Percentiles rank a stretch among this genome's conserved stretches.
phyloP scores from a whole-genome alignment of 2,888 invertebrate species.

The Oligia fasciuncula region DNA sequence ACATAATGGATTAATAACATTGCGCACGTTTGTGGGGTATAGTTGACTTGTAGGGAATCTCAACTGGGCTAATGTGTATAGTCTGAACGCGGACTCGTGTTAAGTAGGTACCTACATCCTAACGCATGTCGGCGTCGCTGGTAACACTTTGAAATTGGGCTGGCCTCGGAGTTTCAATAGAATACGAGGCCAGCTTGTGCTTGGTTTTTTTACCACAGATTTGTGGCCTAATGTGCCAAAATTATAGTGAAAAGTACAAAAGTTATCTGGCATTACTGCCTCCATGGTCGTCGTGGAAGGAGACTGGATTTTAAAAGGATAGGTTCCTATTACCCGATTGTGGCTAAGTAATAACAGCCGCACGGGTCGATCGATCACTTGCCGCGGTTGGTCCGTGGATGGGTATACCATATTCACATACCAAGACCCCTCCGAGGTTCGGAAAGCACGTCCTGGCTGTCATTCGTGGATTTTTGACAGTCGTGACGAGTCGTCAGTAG shows the following conservation, averaged over 20 bases:
- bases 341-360: no score
- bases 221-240: neutral
- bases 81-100: neutral
- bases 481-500: no score
- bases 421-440: no score
- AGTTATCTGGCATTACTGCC: neutral
- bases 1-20: conserved; percentile 45
- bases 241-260: neutral
- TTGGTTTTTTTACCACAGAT: neutral
- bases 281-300: neutral
- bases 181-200: neutral
- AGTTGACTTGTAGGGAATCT: conserved; percentile 27
- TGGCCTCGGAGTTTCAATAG: neutral
- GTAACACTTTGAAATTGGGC: neutral
- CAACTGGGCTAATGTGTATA: conserved; percentile 12
- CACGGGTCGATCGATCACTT: no score
- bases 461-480: no score
- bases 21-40: conserved; percentile 8
- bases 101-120: neutral
- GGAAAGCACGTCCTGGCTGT: no score
- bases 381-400: no score
- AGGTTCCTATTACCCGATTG: neutral
- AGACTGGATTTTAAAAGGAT: neutral
- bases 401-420: no score
- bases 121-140: neutral